Evolutionary conservation across 2,888 invertebrate genomes (phyloP).

Genomic region (Nomada fucata): DNA sequence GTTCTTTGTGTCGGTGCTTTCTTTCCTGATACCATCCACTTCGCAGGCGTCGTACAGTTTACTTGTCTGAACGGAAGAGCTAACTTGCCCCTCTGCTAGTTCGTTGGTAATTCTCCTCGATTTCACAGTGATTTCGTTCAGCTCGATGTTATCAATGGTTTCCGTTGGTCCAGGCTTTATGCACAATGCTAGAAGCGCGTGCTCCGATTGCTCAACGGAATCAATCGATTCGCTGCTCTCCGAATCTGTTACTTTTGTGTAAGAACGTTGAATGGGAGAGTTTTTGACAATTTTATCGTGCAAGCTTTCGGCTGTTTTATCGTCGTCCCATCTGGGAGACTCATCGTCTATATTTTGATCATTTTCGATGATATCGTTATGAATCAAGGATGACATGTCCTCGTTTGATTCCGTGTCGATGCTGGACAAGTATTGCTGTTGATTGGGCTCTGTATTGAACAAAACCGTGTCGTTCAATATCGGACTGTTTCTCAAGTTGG

Average conservation of each 20-base stretch:
- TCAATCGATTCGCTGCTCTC: constrained; percentile 79
- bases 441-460: constrained; percentile 42
- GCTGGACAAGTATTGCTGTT: constrained; percentile 49
- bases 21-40: constrained; percentile 36
- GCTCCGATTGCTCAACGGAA: constrained; percentile 80
- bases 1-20: constrained; percentile 1
- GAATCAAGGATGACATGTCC: constrained; percentile 45
- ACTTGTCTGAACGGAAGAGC: neutral
- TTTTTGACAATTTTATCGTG: constrained; percentile 16
- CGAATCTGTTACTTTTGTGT: constrained; percentile 59
- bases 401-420: constrained; percentile 51
- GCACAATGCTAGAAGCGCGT: constrained; percentile 76
- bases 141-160: constrained; percentile 37
- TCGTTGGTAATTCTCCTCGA: neutral
- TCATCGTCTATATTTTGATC: constrained; percentile 24
- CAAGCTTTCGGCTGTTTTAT: neutral
- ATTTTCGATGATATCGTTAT: constrained; percentile 42
- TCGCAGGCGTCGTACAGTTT: constrained; percentile 29
- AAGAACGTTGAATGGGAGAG: constrained; percentile 57
- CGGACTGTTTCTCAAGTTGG: constrained; percentile 49
- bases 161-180: constrained; percentile 69
- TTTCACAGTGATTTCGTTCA: constrained; percentile 13
- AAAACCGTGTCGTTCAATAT: constrained; percentile 42
- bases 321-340: neutral
- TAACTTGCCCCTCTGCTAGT: neutral